A percentile compares a stretch with the other conserved stretches of the same genome.
phyloP scores from a whole-genome alignment of 1,140 invertebrate species.

The Aphelenchoides besseyi region DNA sequence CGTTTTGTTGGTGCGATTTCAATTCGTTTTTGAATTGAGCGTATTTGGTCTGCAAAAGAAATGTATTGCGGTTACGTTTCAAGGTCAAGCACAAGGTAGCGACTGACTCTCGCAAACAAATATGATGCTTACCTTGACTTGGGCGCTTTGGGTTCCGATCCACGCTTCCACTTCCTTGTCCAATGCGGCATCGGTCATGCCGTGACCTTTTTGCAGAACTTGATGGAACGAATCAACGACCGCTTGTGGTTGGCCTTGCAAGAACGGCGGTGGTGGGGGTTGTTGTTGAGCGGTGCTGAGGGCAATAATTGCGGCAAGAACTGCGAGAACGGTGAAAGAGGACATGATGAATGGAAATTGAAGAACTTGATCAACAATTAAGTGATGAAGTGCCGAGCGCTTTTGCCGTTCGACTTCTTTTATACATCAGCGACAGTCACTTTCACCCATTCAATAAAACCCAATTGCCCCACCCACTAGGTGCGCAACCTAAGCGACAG shows the following conservation, averaged over 20 bases:
- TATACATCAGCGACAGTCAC: constrained; percentile 2
- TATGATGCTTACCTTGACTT: constrained; percentile 36
- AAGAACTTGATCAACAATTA: not conserved
- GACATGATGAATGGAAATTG: constrained; percentile 12
- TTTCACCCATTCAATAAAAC: no score
- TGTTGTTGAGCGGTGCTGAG: constrained; percentile 40
- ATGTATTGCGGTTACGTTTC: not conserved
- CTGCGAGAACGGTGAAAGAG: constrained; percentile 20
- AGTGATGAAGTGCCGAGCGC: constrained; percentile 16
- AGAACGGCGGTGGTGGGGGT: constrained; percentile 46
- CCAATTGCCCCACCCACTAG: not conserved
- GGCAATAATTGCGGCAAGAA: constrained; percentile 31
- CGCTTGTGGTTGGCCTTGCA: constrained; percentile 40
- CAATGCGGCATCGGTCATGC: constrained; percentile 45
- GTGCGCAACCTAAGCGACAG: not conserved
- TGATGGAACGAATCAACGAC: constrained; percentile 13
- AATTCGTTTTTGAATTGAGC: constrained; percentile 43
- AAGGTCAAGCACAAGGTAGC: no score
- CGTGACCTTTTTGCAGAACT: constrained; percentile 23
- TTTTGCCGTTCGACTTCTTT: not conserved
- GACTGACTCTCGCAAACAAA: no score
- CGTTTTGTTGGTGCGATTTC: constrained; percentile 39
- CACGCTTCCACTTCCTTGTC: constrained; percentile 46
- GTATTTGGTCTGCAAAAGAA: constrained; percentile 44
- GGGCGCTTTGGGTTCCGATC: constrained; percentile 35